Evolutionary conservation across 2,888 invertebrate genomes (phyloP).

Genomic region (Stenodera caucasica): DNA sequence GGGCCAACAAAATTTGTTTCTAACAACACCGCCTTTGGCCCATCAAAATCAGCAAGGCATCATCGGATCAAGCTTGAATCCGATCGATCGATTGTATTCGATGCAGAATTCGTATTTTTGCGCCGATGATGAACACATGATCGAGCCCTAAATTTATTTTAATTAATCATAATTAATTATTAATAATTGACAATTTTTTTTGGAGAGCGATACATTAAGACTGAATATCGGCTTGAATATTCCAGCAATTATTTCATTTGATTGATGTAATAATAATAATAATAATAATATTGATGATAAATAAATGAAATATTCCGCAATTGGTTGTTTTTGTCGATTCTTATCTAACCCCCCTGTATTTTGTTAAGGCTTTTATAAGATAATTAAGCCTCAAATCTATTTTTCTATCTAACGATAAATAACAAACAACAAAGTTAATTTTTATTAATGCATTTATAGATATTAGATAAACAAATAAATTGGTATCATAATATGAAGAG

Average conservation of each 20-base stretch:
- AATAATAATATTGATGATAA: not conserved
- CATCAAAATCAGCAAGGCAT: slow-evolving; percentile 61
- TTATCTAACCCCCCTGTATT: not conserved
- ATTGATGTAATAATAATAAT: not conserved
- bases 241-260: not conserved
- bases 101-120: slow-evolving; percentile 98
- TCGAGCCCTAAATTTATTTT: slow-evolving; percentile 41
- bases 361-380: not conserved
- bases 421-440: slow-evolving; percentile 21
- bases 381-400: not conserved
- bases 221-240: not conserved
- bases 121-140: slow-evolving; percentile 60
- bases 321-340: not conserved
- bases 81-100: slow-evolving; percentile 96
- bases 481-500: slow-evolving; percentile 22
- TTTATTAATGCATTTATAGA: slow-evolving; percentile 16
- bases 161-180: too few species aligned
- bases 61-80: slow-evolving; percentile 79
- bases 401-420: not conserved
- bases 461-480: slow-evolving; percentile 16
- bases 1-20: slow-evolving; percentile 67
- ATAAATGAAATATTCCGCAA: slow-evolving; percentile 7
- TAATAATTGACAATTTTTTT: too few species aligned
- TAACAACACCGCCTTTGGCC: slow-evolving; percentile 64
- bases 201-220: not conserved